phyloP scores from a whole-genome alignment of 92 coral and sea anemone species.

The Blastomussa wellsi region DNA sequence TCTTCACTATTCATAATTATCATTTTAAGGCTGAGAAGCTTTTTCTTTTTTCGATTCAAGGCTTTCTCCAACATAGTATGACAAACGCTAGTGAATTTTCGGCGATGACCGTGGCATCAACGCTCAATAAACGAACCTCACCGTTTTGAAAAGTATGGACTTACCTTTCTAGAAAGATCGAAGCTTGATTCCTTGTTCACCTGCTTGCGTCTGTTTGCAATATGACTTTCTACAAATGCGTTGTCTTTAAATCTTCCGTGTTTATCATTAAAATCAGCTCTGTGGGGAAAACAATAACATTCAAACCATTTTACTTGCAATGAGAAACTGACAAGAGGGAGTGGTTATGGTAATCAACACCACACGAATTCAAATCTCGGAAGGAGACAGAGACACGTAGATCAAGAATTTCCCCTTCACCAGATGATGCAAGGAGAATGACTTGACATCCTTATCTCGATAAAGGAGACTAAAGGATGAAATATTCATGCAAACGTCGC shows the following conservation, averaged over 20 bases:
- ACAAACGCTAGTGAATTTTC: not conserved
- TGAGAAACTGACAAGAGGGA: constrained; percentile 23
- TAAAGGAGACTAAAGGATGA: not conserved
- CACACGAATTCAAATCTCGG: constrained; percentile 27
- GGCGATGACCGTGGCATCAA: not conserved
- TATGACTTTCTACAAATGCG: constrained; percentile 2
- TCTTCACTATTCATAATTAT: not conserved
- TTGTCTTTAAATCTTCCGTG: constrained; percentile 17
- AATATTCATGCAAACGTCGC: constrained; percentile 6
- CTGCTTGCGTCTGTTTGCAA: constrained; percentile 1
- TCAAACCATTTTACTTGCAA: not conserved
- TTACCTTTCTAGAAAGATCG: constrained; percentile 4
- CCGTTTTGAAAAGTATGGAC: not conserved
- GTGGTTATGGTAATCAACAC: constrained; percentile 21
- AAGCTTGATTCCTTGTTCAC: not conserved
- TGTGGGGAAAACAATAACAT: constrained; percentile 12
- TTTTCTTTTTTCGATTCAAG: not conserved
- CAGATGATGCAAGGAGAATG: constrained; percentile 14
- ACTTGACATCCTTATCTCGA: constrained; percentile 27
- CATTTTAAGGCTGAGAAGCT: not conserved
- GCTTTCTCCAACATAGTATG: not conserved
- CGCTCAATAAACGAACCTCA: not conserved
- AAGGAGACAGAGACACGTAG: constrained; percentile 9
- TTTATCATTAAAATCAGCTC: constrained; percentile 33
- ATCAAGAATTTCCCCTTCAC: not conserved